These are phyloP conservation scores for Altica lythri DNA, from an alignment of 2,888 invertebrate species.

Conservation along the genomic window DNA sequence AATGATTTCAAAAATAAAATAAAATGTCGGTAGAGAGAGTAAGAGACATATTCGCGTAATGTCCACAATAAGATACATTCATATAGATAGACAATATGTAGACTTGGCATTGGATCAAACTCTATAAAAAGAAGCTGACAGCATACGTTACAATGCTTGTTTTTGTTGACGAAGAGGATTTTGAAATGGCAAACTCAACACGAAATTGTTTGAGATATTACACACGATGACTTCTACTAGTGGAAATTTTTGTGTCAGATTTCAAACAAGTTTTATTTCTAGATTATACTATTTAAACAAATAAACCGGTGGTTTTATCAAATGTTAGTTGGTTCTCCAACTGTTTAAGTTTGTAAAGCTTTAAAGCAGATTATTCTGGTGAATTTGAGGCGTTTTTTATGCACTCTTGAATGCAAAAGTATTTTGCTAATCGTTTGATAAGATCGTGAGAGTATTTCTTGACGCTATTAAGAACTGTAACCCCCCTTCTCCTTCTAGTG, in stretches of 20 bases:
- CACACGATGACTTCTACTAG: background rate
- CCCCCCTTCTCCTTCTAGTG: too few species aligned
- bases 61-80: constrained; percentile 23
- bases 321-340: too few species aligned
- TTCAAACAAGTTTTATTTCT: background rate
- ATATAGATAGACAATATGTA: constrained; percentile 21
- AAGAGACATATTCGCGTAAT: constrained; percentile 24
- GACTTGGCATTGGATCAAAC: constrained; percentile 26
- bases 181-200: constrained; percentile 15
- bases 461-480: too few species aligned
- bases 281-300: too few species aligned
- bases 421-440: too few species aligned
- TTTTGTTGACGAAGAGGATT: constrained; percentile 28
- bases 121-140: constrained; percentile 34
- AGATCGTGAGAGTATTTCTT: too few species aligned
- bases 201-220: constrained; percentile 16
- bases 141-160: constrained; percentile 24
- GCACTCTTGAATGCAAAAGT: too few species aligned
- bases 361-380: too few species aligned
- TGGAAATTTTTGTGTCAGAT: background rate
- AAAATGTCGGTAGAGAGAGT: constrained; percentile 19
- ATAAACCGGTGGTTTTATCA: too few species aligned
- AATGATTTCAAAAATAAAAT: constrained; percentile 22
- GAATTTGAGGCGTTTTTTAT: too few species aligned
- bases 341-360: too few species aligned